A percentile compares a stretch with the other conserved stretches of the same genome.
phyloP scores from a whole-genome alignment of 2,797 vertebrate genomes.

The Valencia hispanica region DNA sequence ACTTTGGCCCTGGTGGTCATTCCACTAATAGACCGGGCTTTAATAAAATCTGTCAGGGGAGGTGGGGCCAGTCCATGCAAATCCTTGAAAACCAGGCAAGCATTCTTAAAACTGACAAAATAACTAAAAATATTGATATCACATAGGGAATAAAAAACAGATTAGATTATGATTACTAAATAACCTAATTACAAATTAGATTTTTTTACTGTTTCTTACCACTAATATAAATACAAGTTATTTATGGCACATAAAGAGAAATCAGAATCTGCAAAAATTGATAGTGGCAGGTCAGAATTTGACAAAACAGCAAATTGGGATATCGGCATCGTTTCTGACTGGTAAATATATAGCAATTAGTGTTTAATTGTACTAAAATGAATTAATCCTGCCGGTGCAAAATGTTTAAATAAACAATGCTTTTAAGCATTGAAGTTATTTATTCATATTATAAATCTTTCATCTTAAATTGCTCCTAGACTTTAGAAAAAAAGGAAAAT shows the following conservation, averaged over 20 bases:
- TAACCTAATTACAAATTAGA: too few species aligned
- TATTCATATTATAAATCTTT: neutral
- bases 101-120: too few species aligned
- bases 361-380: neutral
- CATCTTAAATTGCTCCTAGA: neutral
- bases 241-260: neutral
- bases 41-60: too few species aligned
- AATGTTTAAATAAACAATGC: neutral
- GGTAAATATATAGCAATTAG: neutral
- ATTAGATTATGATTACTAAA: too few species aligned
- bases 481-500: neutral
- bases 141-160: too few species aligned
- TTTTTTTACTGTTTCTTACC: neutral
- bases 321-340: neutral
- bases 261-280: neutral
- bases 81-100: too few species aligned
- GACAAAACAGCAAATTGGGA: neutral
- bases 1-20: too few species aligned
- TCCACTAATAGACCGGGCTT: too few species aligned
- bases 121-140: too few species aligned
- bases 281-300: neutral
- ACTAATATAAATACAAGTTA: neutral
- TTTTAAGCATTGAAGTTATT: neutral
- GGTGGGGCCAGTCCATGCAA: too few species aligned
- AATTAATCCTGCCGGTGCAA: neutral